phyloP scores from a whole-genome alignment of 2,113 vertebrate species.

The Ivindomyrus marchei region DNA sequence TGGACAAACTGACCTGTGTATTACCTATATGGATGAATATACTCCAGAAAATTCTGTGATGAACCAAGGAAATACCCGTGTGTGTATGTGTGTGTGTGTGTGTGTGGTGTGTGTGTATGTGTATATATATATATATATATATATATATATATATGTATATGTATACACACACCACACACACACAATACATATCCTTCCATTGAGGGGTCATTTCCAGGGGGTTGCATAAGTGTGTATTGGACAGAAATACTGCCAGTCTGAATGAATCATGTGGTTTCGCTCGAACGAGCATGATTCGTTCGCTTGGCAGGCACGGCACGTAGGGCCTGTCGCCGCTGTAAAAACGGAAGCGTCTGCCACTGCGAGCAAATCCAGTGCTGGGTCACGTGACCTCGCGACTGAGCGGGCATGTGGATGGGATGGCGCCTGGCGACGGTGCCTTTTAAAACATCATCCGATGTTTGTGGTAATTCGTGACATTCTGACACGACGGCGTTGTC shows the following conservation, averaged over 20 bases:
- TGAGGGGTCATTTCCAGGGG: not conserved
- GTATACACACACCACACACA: not conserved
- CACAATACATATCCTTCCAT: not conserved
- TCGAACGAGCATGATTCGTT: not conserved
- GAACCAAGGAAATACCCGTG: not conserved
- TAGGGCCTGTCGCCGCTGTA: not conserved
- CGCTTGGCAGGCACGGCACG: not conserved
- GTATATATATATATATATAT: not conserved
- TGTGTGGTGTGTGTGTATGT: not conserved
- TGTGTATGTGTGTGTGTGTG: not conserved
- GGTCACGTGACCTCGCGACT: not conserved
- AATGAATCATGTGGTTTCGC: not conserved
- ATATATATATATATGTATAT: not conserved
- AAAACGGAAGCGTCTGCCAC: not conserved
- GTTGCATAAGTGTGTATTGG: not conserved
- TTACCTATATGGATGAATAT: not conserved
- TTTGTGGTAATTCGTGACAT: not conserved
- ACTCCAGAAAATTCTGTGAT: not conserved
- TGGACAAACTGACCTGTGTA: not conserved
- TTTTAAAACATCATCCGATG: not conserved
- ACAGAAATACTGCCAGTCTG: not conserved
- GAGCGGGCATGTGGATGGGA: not conserved
- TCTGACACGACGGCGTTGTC: not conserved
- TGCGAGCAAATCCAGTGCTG: not conserved
- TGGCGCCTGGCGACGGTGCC: not conserved